These are phyloP conservation scores for Triplophysa dalaica DNA, from an alignment of 2,113 vertebrate genomes.

Conservation along the genomic window DNA sequence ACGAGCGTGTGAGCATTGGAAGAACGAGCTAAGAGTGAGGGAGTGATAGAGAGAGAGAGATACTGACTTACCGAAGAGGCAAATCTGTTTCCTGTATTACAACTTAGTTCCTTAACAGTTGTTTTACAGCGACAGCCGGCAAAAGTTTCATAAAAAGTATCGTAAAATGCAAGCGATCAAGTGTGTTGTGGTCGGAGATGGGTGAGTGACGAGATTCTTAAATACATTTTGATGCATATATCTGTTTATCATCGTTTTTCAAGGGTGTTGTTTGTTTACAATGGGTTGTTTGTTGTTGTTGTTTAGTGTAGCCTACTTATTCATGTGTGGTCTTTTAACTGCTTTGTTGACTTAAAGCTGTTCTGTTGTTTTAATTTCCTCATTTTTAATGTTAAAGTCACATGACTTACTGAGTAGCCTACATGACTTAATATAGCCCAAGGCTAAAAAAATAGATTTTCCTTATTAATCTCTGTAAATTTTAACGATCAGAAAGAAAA, in stretches of 20 bases:
- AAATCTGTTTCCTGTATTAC: constrained; percentile 51
- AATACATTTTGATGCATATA: neutral
- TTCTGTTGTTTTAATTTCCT: constrained; percentile 4
- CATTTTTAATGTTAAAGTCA: constrained; percentile 17
- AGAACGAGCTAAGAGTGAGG: neutral
- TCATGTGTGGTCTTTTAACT: neutral
- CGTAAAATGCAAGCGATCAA: constrained; percentile 64
- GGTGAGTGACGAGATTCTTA: constrained; percentile 51
- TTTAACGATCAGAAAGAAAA: no score
- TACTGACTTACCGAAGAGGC: constrained; percentile 10
- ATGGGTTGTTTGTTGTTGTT: neutral
- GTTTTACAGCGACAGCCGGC: constrained; percentile 17
- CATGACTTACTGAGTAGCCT: neutral
- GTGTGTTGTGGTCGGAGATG: constrained; percentile 65
- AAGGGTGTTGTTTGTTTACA: neutral
- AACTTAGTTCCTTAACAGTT: constrained; percentile 24
- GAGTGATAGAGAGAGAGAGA: constrained; percentile 13
- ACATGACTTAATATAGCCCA: neutral
- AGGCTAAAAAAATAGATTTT: neutral
- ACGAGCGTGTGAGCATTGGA: constrained; percentile 6
- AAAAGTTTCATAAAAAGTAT: neutral
- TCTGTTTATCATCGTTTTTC: neutral
- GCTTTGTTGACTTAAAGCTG: neutral
- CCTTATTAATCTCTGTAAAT: no score
- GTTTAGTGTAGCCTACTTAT: neutral